Evolutionary conservation across 2,888 invertebrate species (phyloP), one percentile per base, ranked within the genome.

Genomic region (Eilema caniola): DNA sequence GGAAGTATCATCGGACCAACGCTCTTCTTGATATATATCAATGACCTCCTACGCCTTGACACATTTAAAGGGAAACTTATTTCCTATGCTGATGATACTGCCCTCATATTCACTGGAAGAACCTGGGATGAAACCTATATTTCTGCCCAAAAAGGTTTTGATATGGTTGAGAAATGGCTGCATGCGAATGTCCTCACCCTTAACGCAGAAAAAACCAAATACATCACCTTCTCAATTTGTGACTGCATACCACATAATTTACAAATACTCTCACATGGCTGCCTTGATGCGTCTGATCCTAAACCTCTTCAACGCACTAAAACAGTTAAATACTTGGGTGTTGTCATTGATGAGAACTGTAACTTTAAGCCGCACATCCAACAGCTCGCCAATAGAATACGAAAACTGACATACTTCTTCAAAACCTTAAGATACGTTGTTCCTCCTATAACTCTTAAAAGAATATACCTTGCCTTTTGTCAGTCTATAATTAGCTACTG

Each of bases 261-360:
- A 8, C 31, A 33, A 33, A 33, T 33, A 33, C 31, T 33, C 31
- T 33, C 31, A 33, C 31, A 33, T 33, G 31, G 8, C 31, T 33
- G 31, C 31, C 31, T 33, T 33, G 31, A 33, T 33, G 31, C 31
- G 8, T 33, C 31, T 33, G 31, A 8, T n/a, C 5, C 11, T 4
- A 57, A 57, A n/a, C 24, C n/a, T 24, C 57, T 57, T 57, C 31
- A 16, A 41, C 20, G 31, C 20, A 61, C 28, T 23, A 11, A 14
- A 3, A 57, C 57, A 8, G 23, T 57, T 7, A 57, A 24, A 33
- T 23, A 41, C 33, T 23, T 65, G 31, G n/a, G 24, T 24, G 20
- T 63, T 12, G 65, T 61, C 41, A 61, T 62, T 31, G 59, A 25
- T n/a, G 66, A 66, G 7, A 23, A 69, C 24, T n/a, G 23, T 23